These are phyloP conservation scores for Coturnix japonica DNA, from an alignment of 2,113 vertebrate genomes.

Conservation along the genomic window DNA sequence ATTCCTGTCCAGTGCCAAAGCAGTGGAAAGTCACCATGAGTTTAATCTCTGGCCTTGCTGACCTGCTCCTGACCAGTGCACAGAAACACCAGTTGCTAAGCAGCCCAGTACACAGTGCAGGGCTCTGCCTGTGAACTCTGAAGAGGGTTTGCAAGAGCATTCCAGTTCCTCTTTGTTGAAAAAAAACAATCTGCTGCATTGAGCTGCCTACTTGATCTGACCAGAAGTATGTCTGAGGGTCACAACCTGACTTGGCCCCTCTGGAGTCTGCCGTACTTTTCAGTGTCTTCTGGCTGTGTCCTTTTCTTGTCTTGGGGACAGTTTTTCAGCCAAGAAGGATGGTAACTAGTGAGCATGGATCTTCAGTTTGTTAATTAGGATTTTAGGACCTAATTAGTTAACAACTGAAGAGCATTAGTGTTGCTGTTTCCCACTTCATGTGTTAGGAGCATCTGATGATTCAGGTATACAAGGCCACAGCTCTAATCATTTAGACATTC, in stretches of 20 bases:
- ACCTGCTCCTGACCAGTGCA: conserved; percentile 74
- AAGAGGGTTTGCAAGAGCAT: not conserved
- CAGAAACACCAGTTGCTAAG: conserved; percentile 81
- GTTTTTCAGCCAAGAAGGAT: not conserved
- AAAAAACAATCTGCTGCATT: not conserved
- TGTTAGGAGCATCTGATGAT: not conserved
- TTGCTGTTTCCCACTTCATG: not conserved
- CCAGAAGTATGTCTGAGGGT: accelerated
- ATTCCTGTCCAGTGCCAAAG: not conserved
- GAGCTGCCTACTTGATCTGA: not conserved
- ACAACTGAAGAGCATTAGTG: not conserved
- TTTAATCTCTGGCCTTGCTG: conserved; percentile 63
- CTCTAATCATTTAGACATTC: not conserved
- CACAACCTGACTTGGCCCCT: not conserved
- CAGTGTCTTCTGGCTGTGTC: not conserved
- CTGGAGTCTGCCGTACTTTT: not conserved
- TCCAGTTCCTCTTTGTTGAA: not conserved
- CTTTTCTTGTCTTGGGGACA: not conserved
- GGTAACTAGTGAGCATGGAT: not conserved
- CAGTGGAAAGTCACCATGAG: conserved; percentile 50
- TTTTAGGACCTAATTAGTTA: not conserved
- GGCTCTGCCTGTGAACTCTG: conserved; percentile 29
- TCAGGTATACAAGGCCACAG: not conserved
- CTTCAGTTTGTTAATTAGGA: not conserved
- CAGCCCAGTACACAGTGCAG: conserved; percentile 76